phyloP scores from a whole-genome alignment of 2,797 vertebrate genomes.

The Pangasius macronema region DNA sequence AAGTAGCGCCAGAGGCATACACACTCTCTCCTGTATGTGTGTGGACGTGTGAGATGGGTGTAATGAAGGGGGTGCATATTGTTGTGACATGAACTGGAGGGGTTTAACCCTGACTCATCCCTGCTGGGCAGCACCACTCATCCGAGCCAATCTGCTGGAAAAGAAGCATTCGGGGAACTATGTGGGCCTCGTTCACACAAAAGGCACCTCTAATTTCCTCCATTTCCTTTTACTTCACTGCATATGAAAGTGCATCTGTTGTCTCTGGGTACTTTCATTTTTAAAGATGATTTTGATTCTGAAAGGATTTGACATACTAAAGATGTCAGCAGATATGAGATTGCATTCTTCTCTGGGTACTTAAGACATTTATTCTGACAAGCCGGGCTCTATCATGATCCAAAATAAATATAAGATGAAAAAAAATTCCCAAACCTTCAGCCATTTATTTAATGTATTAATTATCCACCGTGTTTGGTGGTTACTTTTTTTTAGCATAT shows the following conservation, averaged over 20 bases:
- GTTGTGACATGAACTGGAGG: constrained; percentile 47
- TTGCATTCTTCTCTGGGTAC: not conserved
- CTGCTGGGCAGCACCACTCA: constrained; percentile 47
- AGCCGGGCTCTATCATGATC: not conserved
- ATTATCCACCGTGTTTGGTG: not conserved
- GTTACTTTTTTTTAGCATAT: not conserved
- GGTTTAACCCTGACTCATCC: constrained; percentile 34
- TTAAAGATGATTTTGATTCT: not conserved
- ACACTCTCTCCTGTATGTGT: constrained; percentile 31
- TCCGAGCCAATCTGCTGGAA: constrained; percentile 52
- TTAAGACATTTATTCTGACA: constrained; percentile 6
- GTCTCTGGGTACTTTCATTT: not conserved
- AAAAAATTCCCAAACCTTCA: not conserved
- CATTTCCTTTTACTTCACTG: constrained; percentile 48
- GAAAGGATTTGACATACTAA: constrained; percentile 23
- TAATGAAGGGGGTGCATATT: constrained; percentile 46
- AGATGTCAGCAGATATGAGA: constrained; percentile 16
- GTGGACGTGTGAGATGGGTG: constrained; percentile 30
- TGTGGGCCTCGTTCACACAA: constrained; percentile 27
- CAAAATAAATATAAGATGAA: not conserved
- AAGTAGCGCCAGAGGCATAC: constrained; percentile 30
- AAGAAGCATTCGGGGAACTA: constrained; percentile 44
- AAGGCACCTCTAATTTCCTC: constrained; percentile 45
- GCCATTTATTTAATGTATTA: not conserved
- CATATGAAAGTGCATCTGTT: constrained; percentile 45